These are phyloP conservation scores for Glareola pratincola DNA, from an alignment of 2,113 vertebrate species.

Conservation along the genomic window DNA sequence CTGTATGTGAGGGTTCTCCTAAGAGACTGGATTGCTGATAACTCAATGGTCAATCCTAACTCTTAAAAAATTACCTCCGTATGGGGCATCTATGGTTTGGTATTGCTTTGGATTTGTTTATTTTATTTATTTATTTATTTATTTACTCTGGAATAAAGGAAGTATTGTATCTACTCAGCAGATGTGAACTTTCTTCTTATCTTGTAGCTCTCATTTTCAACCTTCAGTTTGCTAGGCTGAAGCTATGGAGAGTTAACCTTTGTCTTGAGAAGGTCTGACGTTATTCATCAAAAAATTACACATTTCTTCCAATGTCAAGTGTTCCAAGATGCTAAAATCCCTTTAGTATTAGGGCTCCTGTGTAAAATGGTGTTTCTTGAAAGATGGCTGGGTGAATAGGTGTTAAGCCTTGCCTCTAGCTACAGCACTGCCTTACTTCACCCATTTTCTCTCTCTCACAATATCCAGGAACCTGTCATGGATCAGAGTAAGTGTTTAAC, in stretches of 20 bases:
- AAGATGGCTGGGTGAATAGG: not conserved
- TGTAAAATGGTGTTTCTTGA: not conserved
- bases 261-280: not conserved
- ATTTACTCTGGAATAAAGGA: not conserved
- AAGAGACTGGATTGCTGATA: not conserved
- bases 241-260: not conserved
- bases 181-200: not conserved
- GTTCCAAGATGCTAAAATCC: not conserved
- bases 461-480: not conserved
- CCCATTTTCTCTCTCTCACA: not conserved
- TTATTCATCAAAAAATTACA: not conserved
- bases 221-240: not conserved
- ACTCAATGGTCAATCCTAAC: not conserved
- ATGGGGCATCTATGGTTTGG: not conserved
- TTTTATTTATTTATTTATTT: not conserved
- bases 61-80: not conserved
- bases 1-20: not conserved
- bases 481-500: not conserved
- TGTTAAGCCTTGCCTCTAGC: not conserved
- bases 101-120: not conserved
- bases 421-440: rapidly evolving
- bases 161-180: not conserved
- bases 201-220: not conserved
- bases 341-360: not conserved
- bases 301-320: not conserved